Base-by-base conservation (phyloP, 2,888 invertebrate genomes). In the Opisthograptis luteolata region DNA sequence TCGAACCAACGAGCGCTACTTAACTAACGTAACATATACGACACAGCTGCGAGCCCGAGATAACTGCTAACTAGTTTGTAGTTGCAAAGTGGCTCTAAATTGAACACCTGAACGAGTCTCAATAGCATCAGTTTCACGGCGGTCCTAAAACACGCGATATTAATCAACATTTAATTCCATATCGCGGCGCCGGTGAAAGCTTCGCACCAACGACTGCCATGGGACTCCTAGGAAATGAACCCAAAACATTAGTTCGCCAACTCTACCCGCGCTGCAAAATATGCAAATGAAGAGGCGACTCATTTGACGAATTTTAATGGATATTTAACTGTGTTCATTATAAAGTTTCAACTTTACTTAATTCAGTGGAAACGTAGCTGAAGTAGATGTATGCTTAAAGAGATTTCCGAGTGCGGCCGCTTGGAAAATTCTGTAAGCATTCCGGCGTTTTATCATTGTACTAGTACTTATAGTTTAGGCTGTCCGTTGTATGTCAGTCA, bases 81-180 rank as follows among this genome's bases (percentile, higher is more conserved):
- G 79, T 84, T 81, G 68, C 77, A 78, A 84, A 83, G 79, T 79
- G 76, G 64, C 75, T 75, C 66, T 76, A 78, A 80, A 81, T 75
- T 79, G 75, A 76, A 76, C 80, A 84, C 83, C 84, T 83, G 78
- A 77, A 81, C 69, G 68, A 74, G 68, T 76, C 70, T 64, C 63
- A 65, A 64, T 52, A 58, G 62, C 49, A 63, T 66, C 58, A 67
- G 64, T 63, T 66, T 53, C 69, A 45, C 59, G 52, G 65, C 59
- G 72, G 66, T 72, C 72, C 76, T 79, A 78, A 82, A 84, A 81
- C 62, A 59, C 76, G 77, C 71, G 72, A 70, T 77, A 87, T 87
- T 87, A 86, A 87, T 87, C 84, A 88, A 82, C 85, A 84, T 89
- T 87, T 88, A 87, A 87, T 86, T 87, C 79, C 73, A 81, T 79